Base-by-base conservation (phyloP, 2,888 invertebrate genomes). In the Pollenia amentaria region DNA sequence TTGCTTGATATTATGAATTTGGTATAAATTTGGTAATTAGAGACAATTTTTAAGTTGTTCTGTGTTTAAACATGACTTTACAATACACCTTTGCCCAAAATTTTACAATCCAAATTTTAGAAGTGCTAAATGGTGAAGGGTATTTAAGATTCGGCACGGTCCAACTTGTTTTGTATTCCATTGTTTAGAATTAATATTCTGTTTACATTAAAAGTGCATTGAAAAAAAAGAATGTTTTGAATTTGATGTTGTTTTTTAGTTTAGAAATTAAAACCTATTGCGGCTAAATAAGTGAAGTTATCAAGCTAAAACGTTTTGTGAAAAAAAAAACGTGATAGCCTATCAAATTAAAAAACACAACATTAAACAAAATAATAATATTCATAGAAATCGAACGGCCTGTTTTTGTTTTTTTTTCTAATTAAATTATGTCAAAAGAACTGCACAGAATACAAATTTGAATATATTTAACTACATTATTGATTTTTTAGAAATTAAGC, bases 131-230 rank as follows among this genome's bases (percentile, higher is more conserved):
- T 29, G 1, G 29, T 29, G 1, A 29, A 29, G 29, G 29, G 29
- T 6, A 29, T 29, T 29, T 6, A 29, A 29, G 29, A 29, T 29
- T 29, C 3, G 10, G 10, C 3, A 46, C 10, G 46, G 2, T 12
- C 12, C 3, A 46, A 46, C 12, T 46, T 46, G 29, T 29, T 29
- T 44, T 72, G 57, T 72, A 14, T 46, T 64, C 29, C 60, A 75
- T 67, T 60, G 29, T n/a, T 75, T 75, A 42, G 12, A 75, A 77
- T 84, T 84, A 72, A 67, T 73, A 84, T 84, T 84, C 78, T 53
- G 72, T 73, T 84, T 48, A 72, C 70, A 84, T 51, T 60, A n/a
- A 60, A 64, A 7, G 14, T 14, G 21, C 21, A 51, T 46, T 29
- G 46, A 62, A 46, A 51, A 46, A 65, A 44, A 10, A 1, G 21